These are phyloP conservation scores for Nanorana parkeri DNA, from an alignment of 2,113 vertebrate species.

Conservation along the genomic window DNA sequence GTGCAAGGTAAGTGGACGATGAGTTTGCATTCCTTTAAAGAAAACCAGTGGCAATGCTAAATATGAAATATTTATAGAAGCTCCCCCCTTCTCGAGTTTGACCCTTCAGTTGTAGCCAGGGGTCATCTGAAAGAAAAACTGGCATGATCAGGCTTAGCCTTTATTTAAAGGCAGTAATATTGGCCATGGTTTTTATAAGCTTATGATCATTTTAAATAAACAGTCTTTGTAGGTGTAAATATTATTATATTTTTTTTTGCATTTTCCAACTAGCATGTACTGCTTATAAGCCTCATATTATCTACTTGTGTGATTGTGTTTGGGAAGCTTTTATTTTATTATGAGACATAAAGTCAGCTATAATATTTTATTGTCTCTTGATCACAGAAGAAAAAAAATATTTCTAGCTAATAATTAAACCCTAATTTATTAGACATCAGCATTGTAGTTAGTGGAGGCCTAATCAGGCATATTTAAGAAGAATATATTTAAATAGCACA, in stretches of 20 bases:
- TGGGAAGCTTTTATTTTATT: not conserved
- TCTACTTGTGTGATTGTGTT: not conserved
- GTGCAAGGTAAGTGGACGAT: too few species aligned
- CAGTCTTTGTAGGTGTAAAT: not conserved
- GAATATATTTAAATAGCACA: too few species aligned
- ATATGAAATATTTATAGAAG: too few species aligned
- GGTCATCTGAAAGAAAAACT: too few species aligned
- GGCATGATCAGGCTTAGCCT: too few species aligned
- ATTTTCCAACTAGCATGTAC: not conserved
- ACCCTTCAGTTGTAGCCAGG: too few species aligned
- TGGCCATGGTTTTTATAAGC: too few species aligned
- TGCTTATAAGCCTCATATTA: not conserved
- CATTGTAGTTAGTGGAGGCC: not conserved
- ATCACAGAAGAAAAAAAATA: not conserved
- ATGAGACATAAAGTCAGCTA: not conserved
- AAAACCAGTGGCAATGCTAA: too few species aligned
- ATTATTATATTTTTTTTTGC: not conserved
- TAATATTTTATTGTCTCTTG: not conserved
- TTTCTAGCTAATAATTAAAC: not conserved
- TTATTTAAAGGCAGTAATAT: too few species aligned
- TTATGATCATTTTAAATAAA: not conserved
- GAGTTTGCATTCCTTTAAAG: too few species aligned
- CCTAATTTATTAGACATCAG: not conserved
- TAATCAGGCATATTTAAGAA: not conserved
- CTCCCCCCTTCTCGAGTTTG: too few species aligned